phyloP scores from a whole-genome alignment of 23 tunicate genomes.

The Styela clava region DNA sequence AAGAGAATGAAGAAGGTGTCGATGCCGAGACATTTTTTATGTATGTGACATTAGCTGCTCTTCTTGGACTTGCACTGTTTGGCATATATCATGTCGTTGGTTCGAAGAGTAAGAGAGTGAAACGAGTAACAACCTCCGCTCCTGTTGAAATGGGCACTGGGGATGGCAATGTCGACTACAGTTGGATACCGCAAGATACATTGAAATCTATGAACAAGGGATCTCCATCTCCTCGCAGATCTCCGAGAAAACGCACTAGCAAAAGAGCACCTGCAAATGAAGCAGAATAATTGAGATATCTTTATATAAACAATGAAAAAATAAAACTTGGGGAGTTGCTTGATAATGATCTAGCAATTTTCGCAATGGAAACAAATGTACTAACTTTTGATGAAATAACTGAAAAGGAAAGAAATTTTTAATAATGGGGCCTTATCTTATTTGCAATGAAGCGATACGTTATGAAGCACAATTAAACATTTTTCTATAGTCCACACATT shows the following conservation, averaged over 20 bases:
- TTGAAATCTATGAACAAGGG: constrained; percentile 59
- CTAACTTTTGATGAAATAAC: background rate
- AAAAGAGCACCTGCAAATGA: constrained; percentile 29
- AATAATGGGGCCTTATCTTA: background rate
- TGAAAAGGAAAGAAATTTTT: background rate
- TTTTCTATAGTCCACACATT: too few species aligned
- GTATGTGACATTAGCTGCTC: constrained; percentile 63
- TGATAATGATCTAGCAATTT: background rate
- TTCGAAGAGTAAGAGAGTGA: constrained; percentile 32
- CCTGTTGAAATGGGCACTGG: constrained; percentile 49
- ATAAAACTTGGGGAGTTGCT: background rate
- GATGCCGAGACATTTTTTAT: constrained; percentile 96
- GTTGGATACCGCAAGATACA: constrained; percentile 90
- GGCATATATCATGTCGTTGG: constrained; percentile 48
- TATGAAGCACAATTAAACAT: background rate
- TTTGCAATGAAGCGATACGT: background rate
- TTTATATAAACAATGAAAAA: background rate
- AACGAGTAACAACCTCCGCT: background rate
- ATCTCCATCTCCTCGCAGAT: constrained; percentile 61
- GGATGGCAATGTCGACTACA: constrained; percentile 78
- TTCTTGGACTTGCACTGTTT: constrained; percentile 37
- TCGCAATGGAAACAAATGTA: background rate
- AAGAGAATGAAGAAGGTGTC: constrained; percentile 90
- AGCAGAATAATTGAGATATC: constrained; percentile 2
- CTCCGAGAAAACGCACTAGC: constrained; percentile 60